Evolutionary conservation across 1,140 invertebrate genomes (phyloP).

Genomic region (Manduca sexta): DNA sequence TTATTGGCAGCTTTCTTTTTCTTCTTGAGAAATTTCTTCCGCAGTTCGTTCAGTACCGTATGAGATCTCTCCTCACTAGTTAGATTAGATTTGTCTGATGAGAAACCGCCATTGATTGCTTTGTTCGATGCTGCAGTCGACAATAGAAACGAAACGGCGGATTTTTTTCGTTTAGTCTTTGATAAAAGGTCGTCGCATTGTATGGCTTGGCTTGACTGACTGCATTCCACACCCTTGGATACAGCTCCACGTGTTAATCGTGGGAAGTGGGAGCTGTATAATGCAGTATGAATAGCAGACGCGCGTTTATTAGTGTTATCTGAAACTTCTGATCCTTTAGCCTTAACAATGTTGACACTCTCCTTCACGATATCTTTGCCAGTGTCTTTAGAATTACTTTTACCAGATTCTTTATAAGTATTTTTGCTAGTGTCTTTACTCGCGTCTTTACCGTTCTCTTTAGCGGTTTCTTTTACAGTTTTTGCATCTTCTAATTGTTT

Average conservation of each 20-base stretch:
- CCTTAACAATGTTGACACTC: conserved; percentile 4
- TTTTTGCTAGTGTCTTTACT: neutral
- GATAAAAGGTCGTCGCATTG: conserved; percentile 8
- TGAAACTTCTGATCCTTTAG: too few relatives aligned
- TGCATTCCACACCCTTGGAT: neutral
- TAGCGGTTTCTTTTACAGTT: conserved; percentile 1
- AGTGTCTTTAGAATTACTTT: neutral
- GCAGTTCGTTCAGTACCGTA: conserved; percentile 2
- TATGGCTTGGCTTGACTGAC: conserved; percentile 2
- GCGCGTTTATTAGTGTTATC: too few relatives aligned
- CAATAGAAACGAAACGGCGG: conserved; percentile 25
- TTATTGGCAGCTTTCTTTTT: conserved; percentile 24
- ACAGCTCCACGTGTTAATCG: neutral
- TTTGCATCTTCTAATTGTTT: conserved; percentile 35
- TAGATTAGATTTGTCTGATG: neutral
- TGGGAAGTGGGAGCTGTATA: neutral
- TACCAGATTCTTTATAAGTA: neutral
- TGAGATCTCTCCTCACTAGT: neutral
- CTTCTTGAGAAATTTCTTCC: conserved; percentile 10
- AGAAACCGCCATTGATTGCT: neutral
- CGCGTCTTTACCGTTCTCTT: neutral
- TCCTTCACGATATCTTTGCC: neutral
- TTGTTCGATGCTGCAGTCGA: conserved; percentile 3
- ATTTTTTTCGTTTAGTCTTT: conserved; percentile 14
- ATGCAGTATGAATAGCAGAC: neutral